phyloP scores from a whole-genome alignment of 1,140 invertebrate genomes.

The Magallana angulata region DNA sequence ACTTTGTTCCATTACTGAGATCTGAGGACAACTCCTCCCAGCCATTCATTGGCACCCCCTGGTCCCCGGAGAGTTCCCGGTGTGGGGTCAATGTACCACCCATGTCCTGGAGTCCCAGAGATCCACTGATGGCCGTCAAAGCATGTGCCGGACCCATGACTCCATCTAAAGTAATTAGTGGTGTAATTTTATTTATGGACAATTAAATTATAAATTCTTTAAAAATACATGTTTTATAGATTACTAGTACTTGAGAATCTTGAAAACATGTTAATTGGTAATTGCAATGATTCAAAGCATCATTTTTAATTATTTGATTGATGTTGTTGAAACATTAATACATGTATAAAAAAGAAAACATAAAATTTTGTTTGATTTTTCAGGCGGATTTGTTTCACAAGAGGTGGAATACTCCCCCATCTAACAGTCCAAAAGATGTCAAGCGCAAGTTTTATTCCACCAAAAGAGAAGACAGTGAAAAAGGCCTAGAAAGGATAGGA shows the following conservation, averaged over 20 bases:
- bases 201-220: background rate
- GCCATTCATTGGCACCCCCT: slow-evolving; percentile 81
- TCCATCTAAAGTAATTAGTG: slow-evolving; percentile 79
- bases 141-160: slow-evolving; percentile 93
- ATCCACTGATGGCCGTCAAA: slow-evolving; percentile 83
- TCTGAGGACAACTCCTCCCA: slow-evolving; percentile 86
- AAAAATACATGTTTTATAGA: no score
- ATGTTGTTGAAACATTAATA: no score
- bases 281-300: no score
- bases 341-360: no score
- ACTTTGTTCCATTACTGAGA: slow-evolving; percentile 91
- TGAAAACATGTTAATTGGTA: no score
- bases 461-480: slow-evolving; percentile 87
- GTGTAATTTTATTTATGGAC: no score
- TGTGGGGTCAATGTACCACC: slow-evolving; percentile 48
- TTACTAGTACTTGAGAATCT: no score
- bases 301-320: no score
- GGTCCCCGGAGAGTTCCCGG: slow-evolving; percentile 68
- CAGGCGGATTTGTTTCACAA: slow-evolving; percentile 87
- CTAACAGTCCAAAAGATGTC: slow-evolving; percentile 73
- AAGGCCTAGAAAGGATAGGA: slow-evolving; percentile 91
- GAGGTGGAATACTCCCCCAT: slow-evolving; percentile 90
- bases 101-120: slow-evolving; percentile 57
- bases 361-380: slow-evolving; percentile 18
- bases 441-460: slow-evolving; percentile 78